Conservation (phyloP, 2,797 vertebrate genomes). For the Lycodopsis pacificus region DNA sequence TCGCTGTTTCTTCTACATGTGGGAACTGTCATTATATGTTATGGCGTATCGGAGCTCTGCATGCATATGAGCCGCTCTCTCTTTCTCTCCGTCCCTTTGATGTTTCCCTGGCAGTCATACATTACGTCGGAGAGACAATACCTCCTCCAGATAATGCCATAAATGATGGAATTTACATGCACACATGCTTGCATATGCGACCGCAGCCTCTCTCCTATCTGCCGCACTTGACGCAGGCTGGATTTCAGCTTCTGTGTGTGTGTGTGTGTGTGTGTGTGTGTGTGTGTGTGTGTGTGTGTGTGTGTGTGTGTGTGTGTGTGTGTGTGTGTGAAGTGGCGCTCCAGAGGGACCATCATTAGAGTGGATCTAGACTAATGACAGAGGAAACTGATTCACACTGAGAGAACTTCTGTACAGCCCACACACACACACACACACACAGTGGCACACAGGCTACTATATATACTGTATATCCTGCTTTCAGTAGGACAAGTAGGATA, state of each 20-base stretch:
- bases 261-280: conserved; percentile 48
- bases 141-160: conserved; percentile 88
- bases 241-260: conserved; percentile 45
- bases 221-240: conserved; percentile 57
- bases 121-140: conserved; percentile 85
- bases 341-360: conserved; percentile 86
- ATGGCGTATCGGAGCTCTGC: conserved; percentile 76
- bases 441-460: neutral
- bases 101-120: conserved; percentile 79
- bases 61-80: conserved; percentile 69
- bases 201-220: conserved; percentile 72
- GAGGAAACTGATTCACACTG: conserved; percentile 80
- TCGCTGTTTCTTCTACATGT: conserved; percentile 72
- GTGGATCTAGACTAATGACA: conserved; percentile 86
- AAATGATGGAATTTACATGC: conserved; percentile 89
- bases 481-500: neutral
- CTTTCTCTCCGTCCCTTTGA: conserved; percentile 73
- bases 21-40: conserved; percentile 82
- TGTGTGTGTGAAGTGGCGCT: conserved; percentile 80
- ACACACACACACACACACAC: conserved; percentile 24
- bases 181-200: conserved; percentile 77
- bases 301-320: conserved; percentile 45
- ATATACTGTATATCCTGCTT: neutral
- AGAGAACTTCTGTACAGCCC: conserved; percentile 74
- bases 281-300: conserved; percentile 57